A percentile compares a stretch with the other conserved stretches of the same genome.
These are phyloP conservation scores for Netelia fuscicornis DNA, from an alignment of 2,888 invertebrate species.

Conservation along the genomic window DNA sequence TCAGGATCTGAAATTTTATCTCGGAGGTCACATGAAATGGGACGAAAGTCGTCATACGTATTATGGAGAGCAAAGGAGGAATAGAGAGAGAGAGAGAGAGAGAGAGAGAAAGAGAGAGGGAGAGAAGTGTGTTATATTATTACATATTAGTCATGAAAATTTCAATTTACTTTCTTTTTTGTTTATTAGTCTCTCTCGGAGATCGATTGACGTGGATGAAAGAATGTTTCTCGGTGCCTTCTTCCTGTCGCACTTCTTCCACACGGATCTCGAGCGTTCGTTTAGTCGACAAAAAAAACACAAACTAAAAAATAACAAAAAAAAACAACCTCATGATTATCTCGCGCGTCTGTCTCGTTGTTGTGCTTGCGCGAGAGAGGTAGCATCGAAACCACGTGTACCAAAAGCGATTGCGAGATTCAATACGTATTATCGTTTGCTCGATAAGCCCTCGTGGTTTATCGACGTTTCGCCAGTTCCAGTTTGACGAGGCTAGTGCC, in stretches of 20 bases:
- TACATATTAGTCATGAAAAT: slow-evolving; percentile 23
- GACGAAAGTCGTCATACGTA: slow-evolving; percentile 22
- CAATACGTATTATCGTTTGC: slow-evolving; percentile 28
- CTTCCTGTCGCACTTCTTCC: slow-evolving; percentile 75
- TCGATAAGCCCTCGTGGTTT: slow-evolving; percentile 23
- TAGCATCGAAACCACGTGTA: slow-evolving; percentile 36
- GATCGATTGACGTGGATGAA: slow-evolving; percentile 65
- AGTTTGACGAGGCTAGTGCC: background rate
- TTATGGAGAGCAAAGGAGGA: slow-evolving; percentile 27
- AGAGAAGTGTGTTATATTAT: slow-evolving; percentile 19
- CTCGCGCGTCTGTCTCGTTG: slow-evolving; percentile 56
- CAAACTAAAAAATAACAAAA: slow-evolving; percentile 26
- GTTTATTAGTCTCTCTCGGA: slow-evolving; percentile 37
- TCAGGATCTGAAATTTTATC: background rate
- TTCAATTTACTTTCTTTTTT: slow-evolving; percentile 27
- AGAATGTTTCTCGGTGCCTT: slow-evolving; percentile 78
- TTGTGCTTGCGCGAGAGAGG: slow-evolving; percentile 60
- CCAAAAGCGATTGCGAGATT: slow-evolving; percentile 10
- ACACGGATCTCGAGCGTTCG: slow-evolving; percentile 61
- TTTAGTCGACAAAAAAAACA: slow-evolving; percentile 29
- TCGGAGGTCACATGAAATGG: background rate
- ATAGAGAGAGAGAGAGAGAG: background rate
- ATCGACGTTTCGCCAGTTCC: slow-evolving; percentile 32
- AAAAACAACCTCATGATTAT: slow-evolving; percentile 22
- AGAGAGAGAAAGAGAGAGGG: slow-evolving; percentile 45